phyloP scores from a whole-genome alignment of 2,797 vertebrate genomes.

The Zenarchopterus dispar region DNA sequence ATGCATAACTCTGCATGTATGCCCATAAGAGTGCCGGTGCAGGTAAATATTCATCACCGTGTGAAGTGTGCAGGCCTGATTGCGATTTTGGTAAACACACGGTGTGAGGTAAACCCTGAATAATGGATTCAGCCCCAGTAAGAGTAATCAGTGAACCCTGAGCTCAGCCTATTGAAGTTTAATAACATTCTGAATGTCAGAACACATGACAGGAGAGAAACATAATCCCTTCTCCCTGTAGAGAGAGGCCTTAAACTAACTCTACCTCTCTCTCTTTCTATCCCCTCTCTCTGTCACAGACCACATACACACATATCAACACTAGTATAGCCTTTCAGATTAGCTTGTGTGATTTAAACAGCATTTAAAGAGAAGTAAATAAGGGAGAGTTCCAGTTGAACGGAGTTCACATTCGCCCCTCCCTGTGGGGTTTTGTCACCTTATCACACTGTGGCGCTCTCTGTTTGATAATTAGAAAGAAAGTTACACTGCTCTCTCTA shows the following conservation, averaged over 20 bases:
- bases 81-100: constrained; percentile 61
- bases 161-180: constrained; percentile 78
- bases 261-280: constrained; percentile 35
- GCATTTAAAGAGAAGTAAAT: constrained; percentile 70
- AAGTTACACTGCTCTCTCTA: constrained; percentile 21
- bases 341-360: constrained; percentile 68
- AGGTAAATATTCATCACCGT: constrained; percentile 16
- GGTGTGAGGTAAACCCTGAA: constrained; percentile 64
- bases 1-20: constrained; percentile 6
- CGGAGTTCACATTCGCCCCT: constrained; percentile 42
- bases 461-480: constrained; percentile 50
- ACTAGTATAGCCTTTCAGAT: constrained; percentile 67
- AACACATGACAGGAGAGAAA: constrained; percentile 77
- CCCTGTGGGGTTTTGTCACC: constrained; percentile 46
- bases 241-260: constrained; percentile 55
- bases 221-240: constrained; percentile 74
- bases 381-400: constrained; percentile 64
- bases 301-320: constrained; percentile 46
- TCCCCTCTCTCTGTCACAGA: constrained; percentile 28
- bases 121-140: constrained; percentile 72
- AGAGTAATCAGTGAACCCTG: constrained; percentile 80
- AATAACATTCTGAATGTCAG: constrained; percentile 82
- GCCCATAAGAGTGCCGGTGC: constrained; percentile 11
- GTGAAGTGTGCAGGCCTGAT: constrained; percentile 40
- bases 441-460: constrained; percentile 45